These are phyloP conservation scores for Orchestes rusci DNA, from an alignment of 2,888 invertebrate genomes.

Conservation along the genomic window DNA sequence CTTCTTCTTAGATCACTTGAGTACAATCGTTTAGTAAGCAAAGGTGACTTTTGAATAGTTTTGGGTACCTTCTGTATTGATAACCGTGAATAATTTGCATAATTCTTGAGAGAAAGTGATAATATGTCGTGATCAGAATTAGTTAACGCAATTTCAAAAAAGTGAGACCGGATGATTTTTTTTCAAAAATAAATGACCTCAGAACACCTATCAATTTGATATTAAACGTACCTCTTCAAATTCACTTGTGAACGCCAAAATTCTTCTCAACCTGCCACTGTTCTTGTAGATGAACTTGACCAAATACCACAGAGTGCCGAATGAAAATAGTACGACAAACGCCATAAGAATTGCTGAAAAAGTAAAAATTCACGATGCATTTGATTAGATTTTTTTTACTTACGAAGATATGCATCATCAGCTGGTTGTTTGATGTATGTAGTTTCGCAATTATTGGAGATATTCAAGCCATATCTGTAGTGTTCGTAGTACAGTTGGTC, in stretches of 20 bases:
- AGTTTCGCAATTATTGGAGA: conserved; percentile 24
- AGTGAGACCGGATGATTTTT: no score
- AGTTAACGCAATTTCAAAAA: no score
- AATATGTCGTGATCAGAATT: no score
- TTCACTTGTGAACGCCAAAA: conserved; percentile 34
- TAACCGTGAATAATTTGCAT: no score
- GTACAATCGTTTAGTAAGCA: no score
- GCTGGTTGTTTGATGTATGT: conserved; percentile 39
- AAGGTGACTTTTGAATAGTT: no score
- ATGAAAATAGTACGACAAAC: conserved; percentile 42
- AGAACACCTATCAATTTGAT: no score
- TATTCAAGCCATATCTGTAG: conserved; percentile 43
- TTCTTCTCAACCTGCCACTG: conserved; percentile 33
- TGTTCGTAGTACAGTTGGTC: conserved; percentile 41
- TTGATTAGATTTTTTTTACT: conserved; percentile 12
- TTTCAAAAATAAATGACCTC: no score
- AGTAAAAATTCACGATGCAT: conserved; percentile 6
- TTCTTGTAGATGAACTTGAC: conserved; percentile 44
- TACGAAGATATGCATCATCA: conserved; percentile 44
- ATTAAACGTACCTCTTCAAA: conserved; percentile 36
- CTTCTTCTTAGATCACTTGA: no score
- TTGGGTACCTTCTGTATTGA: no score
- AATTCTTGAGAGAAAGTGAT: no score
- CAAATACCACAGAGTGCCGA: conserved; percentile 45
- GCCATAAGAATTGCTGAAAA: conserved; percentile 43